Evolutionary conservation across 2,113 vertebrate genomes (phyloP).

Genomic region (Polyodon spathula): DNA sequence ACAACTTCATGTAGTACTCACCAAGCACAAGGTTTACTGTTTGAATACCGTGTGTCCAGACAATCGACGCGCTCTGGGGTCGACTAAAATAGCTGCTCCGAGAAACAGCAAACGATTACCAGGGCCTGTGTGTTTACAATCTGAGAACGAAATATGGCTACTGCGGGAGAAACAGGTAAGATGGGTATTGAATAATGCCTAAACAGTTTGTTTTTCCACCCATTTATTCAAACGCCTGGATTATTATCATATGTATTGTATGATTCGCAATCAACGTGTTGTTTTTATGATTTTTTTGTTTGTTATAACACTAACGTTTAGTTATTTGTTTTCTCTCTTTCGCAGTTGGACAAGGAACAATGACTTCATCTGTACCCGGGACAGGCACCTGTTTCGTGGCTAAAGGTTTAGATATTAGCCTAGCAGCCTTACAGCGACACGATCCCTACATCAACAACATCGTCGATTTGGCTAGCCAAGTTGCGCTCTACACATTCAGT

Average conservation of each 20-base stretch:
- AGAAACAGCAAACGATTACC: slow-evolving; percentile 23
- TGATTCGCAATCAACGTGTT: not conserved
- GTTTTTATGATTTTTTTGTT: not conserved
- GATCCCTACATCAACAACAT: slow-evolving; percentile 86
- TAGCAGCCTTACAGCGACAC: slow-evolving; percentile 77
- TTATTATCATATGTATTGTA: too few relatives aligned
- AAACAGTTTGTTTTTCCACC: not conserved
- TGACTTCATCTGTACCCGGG: slow-evolving; percentile 23
- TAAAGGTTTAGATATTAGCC: slow-evolving; percentile 80
- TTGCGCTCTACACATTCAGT: slow-evolving; percentile 85
- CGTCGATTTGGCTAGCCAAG: slow-evolving; percentile 87
- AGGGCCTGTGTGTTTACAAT: slow-evolving; percentile 52
- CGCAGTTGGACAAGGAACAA: slow-evolving; percentile 4
- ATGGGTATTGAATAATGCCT: not conserved
- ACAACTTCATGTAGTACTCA: too few relatives aligned
- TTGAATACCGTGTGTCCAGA: not conserved
- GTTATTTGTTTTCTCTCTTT: too few relatives aligned
- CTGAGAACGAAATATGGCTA: slow-evolving; percentile 43
- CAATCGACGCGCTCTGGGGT: slow-evolving; percentile 14
- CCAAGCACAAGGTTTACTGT: not conserved
- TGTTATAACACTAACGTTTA: too few relatives aligned
- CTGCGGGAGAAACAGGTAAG: slow-evolving; percentile 20
- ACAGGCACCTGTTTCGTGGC: slow-evolving; percentile 27
- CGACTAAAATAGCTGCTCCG: slow-evolving; percentile 26
- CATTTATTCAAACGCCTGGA: too few relatives aligned